Conservation (phyloP, 2,888 invertebrate genomes). For the Drosophila histrio region DNA sequence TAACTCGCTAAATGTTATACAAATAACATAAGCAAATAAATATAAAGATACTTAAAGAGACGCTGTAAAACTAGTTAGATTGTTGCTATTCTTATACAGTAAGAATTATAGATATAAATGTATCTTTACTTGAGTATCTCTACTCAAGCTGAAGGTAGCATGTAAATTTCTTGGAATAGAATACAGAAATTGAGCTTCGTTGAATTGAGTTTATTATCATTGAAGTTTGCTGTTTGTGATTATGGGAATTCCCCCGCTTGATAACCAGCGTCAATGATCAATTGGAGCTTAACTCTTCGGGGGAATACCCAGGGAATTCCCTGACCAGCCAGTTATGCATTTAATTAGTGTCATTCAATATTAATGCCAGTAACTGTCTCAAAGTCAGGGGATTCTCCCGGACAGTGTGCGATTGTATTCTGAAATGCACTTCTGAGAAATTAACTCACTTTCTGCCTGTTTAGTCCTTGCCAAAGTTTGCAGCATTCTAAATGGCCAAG, state of each 20-base stretch:
- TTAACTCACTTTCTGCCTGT: not conserved
- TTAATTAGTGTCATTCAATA: conserved; percentile 1
- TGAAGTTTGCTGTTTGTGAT: not conserved
- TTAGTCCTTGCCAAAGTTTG: conserved; percentile 4
- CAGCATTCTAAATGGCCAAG: conserved; percentile 10
- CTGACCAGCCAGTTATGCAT: not conserved
- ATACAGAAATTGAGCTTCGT: not conserved
- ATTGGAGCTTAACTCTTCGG: not conserved
- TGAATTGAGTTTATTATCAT: not conserved
- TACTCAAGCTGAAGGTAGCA: not conserved
- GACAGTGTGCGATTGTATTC: not conserved
- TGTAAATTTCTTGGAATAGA: not conserved
- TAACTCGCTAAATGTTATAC: not conserved
- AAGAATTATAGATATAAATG: not conserved
- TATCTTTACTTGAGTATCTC: not conserved
- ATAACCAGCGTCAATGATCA: not conserved
- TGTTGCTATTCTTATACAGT: not conserved
- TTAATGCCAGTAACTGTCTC: not conserved
- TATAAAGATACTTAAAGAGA: too few relatives aligned
- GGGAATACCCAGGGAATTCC: conserved; percentile 14
- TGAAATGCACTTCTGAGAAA: not conserved
- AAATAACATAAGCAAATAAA: not conserved
- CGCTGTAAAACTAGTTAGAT: not conserved
- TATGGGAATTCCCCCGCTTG: conserved; percentile 19
- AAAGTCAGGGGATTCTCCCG: conserved; percentile 5